Conservation (phyloP, 1,140 invertebrate genomes). For the Platyscapa corneri region DNA sequence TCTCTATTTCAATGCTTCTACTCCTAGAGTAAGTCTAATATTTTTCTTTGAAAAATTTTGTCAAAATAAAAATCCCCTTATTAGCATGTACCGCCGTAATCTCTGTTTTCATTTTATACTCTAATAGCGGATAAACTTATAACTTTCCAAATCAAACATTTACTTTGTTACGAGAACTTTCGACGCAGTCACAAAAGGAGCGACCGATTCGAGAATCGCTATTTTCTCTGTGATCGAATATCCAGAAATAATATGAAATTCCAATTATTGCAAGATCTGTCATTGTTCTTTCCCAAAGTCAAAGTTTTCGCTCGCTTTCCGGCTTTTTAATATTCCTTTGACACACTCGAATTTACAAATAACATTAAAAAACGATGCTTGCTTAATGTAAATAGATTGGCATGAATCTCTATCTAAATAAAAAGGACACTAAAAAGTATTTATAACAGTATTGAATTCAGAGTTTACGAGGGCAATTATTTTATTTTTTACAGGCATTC, state of each 20-base stretch:
- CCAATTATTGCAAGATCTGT: not conserved
- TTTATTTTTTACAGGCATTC: not conserved
- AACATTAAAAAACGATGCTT: not conserved
- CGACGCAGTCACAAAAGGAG: not conserved
- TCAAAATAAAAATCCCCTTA: not conserved
- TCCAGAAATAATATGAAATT: not conserved
- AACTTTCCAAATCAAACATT: not conserved
- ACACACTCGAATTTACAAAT: not conserved
- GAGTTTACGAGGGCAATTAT: not conserved
- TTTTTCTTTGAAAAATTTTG: not conserved
- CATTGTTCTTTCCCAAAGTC: not conserved
- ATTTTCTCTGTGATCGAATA: not conserved
- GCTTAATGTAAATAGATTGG: not conserved
- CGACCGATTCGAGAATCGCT: not conserved
- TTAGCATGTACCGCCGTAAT: not conserved
- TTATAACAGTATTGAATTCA: conserved; percentile 4
- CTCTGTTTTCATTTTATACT: not conserved
- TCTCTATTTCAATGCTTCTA: not conserved
- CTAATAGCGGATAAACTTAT: not conserved
- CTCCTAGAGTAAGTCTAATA: not conserved
- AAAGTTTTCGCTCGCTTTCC: not conserved
- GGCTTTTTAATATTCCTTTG: not conserved
- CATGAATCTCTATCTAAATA: not conserved
- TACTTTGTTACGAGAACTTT: not conserved
- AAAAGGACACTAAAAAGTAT: conserved; percentile 1